Evolutionary conservation across 2,797 vertebrate species (phyloP), one percentile per base, ranked within the genome.

Genomic region (Pyrocephalus nanus): DNA sequence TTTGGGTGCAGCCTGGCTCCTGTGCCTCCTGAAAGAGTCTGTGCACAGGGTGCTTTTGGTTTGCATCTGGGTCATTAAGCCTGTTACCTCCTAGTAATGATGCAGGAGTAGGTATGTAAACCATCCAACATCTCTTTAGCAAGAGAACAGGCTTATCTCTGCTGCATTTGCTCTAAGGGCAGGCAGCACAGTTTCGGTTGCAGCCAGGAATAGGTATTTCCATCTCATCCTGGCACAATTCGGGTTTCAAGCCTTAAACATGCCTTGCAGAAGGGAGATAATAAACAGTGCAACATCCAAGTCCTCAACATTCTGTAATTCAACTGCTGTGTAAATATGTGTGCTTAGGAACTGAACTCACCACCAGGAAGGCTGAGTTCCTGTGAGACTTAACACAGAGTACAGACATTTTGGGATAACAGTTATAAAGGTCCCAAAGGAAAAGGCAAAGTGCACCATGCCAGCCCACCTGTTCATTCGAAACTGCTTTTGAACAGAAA

Each of bases 21-120:
- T 11, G 3, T 12, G 21, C 32, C 30, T 77, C 57, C 9, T 13
- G 34, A 27, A 65, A 53, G 0, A 0, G 4, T 25, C 27, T 38
- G 6, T 32, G 48, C 3, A 3, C 2, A 10, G 14, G 1, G 3
- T 51, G 1, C 29, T 91, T 71, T 17, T 32, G 22, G 20, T 83
- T 51, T 58, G 18, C 21, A 25, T 47, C 34, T 42, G 67, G 38
- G 34, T 64, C 29, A 62, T 29, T 64, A 32, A 40, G 27, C 34
- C 57, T 36, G 13, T 42, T 64, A 66, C 15, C 8, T 66, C 34
- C 40, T 29, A 12, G 30, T 21, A 61, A 66, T 11, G 51, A 51
- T 4, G 12, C 12, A 27, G n/a, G 40, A 86, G 26, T 9, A 58
- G 43, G 22, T 23, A 73, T 16, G 38, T 21, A 60, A 88, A 38